Evolutionary conservation across 2,888 invertebrate species (phyloP), one percentile per base, ranked within the genome.

Genomic region (Helleia helle): DNA sequence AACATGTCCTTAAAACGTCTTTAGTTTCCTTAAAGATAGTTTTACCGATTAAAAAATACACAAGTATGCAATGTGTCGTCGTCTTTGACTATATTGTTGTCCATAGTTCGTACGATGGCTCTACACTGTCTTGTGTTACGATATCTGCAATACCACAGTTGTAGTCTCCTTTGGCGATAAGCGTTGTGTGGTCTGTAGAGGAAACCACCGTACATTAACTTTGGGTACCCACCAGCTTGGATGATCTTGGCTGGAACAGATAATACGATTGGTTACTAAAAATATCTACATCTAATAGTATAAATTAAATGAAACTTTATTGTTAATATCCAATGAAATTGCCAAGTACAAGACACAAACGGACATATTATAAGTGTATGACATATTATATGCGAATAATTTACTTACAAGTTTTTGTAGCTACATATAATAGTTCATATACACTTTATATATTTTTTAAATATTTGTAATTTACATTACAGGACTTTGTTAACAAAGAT

Each of bases 121-220:
- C 36, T 51, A 38, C 62, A 62, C 1, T 47, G 44, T 4, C 47
- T 44, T 5, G 51, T 51, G 22, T 48, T 54, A 36, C 66, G 52
- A 24, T 55, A 54, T 7, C 51, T 58, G 48, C 71, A 71, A 52
- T 71, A 71, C 71, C 71, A 71, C 0, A 70, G 48, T 42, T 70
- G 71, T n/a, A 54, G 25, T 14, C 46, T 49, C 1, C 49, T 54
- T n/a, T 59, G 49, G 0, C 70, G 51, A 41, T 70, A 63, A 0
- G 70, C 71, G 45, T 71, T 71, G 43, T 71, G 70, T 0, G 67
- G 70, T 7, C 65, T 51, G 47, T 61, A 71, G 18, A 63, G 46
- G 39, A 54, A 64, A 0, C 67, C 71, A 36, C 58, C 49, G 47
- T 59, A 62, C 43, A 59, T 43, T n/a, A 71, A 49, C 38, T 67